A percentile compares a stretch with the other conserved stretches of the same genome.
These are phyloP conservation scores for Neosalanx taihuensis DNA, from an alignment of 2,797 vertebrate species.

Conservation along the genomic window DNA sequence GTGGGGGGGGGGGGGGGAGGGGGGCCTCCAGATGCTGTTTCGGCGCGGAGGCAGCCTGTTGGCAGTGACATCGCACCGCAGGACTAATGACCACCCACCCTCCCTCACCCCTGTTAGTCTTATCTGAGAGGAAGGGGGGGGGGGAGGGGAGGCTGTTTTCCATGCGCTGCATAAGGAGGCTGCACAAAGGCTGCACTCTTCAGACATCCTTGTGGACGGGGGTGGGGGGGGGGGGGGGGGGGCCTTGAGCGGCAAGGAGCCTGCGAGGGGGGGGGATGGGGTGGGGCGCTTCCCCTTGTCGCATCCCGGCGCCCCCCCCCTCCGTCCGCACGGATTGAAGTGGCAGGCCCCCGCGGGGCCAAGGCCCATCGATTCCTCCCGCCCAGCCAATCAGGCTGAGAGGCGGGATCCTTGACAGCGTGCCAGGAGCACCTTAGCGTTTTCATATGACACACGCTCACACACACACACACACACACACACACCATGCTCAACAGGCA, in stretches of 20 bases:
- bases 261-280: constrained; percentile 19
- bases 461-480: constrained; percentile 36
- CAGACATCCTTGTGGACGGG: constrained; percentile 59
- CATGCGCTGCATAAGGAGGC: constrained; percentile 62
- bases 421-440: constrained; percentile 56
- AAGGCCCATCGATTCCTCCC: constrained; percentile 64
- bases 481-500: constrained; percentile 8
- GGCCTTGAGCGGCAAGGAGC: constrained; percentile 56
- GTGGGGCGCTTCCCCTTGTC: constrained; percentile 22
- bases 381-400: constrained; percentile 67
- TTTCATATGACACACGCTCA: constrained; percentile 35
- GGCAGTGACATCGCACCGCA: constrained; percentile 54
- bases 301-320: constrained; percentile 55
- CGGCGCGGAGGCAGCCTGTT: constrained; percentile 65
- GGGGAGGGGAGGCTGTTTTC: constrained; percentile 55
- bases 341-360: constrained; percentile 52
- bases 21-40: constrained; percentile 51
- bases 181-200: constrained; percentile 61
- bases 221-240: too few relatives aligned
- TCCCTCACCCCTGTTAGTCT: constrained; percentile 14
- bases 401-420: constrained; percentile 56
- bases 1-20: constrained; percentile 13
- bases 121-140: constrained; percentile 39
- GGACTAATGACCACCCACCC: constrained; percentile 52
- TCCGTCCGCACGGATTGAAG: constrained; percentile 63